Evolutionary conservation across 2,888 invertebrate species (phyloP), one percentile per base, ranked within the genome.

Genomic region (Megamerina dolium): DNA sequence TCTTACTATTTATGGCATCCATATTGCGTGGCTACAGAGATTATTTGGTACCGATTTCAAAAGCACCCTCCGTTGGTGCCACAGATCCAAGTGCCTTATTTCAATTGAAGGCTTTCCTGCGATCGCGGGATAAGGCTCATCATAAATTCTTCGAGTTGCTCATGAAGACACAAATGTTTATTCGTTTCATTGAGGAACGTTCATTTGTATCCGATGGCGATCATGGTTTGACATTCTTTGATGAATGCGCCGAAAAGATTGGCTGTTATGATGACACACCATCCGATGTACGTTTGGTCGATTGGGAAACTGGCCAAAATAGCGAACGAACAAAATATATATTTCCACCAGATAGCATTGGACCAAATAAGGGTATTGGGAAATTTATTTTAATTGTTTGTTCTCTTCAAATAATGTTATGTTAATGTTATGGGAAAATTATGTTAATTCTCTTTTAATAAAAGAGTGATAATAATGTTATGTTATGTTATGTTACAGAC

Each of bases 131-230:
- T 70, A 91, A 90, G 79, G 76, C 84, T 16, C 82, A 89, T 60
- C 85, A 86, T 42, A 85, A 91, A 65, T 96, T 96, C 76, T 96
- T 87, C 74, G 81, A 82, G 23, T 76, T 89, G 54, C 75, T 95
- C 65, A 87, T 92, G 79, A 85, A 84, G 59, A 97, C 96, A 2
- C 96, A 97, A 74, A 92, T 93, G 87, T 97, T 96, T 74, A 93
- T 91, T 53, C 83, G 95, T 39, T 99, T 99, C 72, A 96, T 99
- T 51, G 97, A 99, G 72, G 99, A 99, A 70, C 80, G 97, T 16
- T 95, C 95, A 55, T 97, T 99, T 73, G 93, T 96, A 1, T 93
- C 94, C n/a, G 96, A 96, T 64, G 91, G 89, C 59, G 96, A 97
- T 73, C 91, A 92, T 48, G 91, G 93, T 35, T 75, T 99, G 44